phyloP scores from a whole-genome alignment of 2,888 invertebrate genomes.

The Mystacides longicornis region DNA sequence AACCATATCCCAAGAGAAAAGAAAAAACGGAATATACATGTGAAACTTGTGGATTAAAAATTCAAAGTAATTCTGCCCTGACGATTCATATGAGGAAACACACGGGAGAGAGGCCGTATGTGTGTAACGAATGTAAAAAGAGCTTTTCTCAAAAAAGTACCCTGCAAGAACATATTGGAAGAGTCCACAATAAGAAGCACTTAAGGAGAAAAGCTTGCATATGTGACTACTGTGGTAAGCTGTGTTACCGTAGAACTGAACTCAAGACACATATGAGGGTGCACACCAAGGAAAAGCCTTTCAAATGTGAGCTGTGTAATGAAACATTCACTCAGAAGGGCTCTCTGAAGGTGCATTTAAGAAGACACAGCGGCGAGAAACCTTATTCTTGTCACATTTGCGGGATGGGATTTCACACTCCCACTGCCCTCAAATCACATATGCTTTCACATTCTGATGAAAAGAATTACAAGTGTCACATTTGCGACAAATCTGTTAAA shows the following conservation, averaged over 20 bases:
- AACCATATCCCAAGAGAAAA: not conserved
- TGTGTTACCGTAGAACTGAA: constrained; percentile 36
- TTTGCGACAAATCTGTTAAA: constrained; percentile 20
- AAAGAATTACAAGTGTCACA: constrained; percentile 16
- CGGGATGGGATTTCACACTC: constrained; percentile 12
- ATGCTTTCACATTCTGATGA: constrained; percentile 12
- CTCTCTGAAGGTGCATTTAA: constrained; percentile 33
- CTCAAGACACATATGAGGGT: constrained; percentile 38
- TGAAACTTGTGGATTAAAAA: constrained; percentile 8
- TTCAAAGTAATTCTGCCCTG: constrained; percentile 15
- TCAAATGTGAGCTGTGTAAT: constrained; percentile 35
- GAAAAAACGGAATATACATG: constrained; percentile 5
- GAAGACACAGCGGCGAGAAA: constrained; percentile 30
- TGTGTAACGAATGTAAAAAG: constrained; percentile 10
- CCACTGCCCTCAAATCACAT: constrained; percentile 10
- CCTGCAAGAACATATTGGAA: constrained; percentile 12
- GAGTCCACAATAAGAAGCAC: constrained; percentile 4
- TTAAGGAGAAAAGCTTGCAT: constrained; percentile 6
- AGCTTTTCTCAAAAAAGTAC: constrained; percentile 14
- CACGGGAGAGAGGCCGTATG: constrained; percentile 16
- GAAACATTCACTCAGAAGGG: constrained; percentile 36
- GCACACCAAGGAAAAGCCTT: constrained; percentile 43
- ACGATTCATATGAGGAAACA: constrained; percentile 17
- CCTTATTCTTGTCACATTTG: constrained; percentile 18
- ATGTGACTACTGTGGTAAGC: constrained; percentile 42